Conservation (phyloP, 2,113 vertebrate species). For the Cygnus atratus region DNA sequence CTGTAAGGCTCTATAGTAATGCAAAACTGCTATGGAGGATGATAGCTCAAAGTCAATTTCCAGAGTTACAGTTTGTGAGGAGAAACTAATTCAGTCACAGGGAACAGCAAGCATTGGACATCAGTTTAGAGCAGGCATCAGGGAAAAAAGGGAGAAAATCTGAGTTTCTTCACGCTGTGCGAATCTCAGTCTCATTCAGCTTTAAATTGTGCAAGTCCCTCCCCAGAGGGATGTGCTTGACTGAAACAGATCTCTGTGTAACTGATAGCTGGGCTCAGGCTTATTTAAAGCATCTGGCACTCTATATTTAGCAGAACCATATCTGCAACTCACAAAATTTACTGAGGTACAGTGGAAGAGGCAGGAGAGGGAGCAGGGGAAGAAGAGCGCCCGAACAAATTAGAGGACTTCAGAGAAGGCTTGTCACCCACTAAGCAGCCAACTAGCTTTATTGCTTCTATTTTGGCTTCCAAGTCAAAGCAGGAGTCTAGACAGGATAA, state of each 20-base stretch:
- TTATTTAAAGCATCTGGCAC: slow-evolving; percentile 60
- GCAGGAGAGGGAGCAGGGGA: not conserved
- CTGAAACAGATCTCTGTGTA: slow-evolving; percentile 51
- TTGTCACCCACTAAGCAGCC: not conserved
- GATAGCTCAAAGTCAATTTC: not conserved
- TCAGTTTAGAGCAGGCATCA: not conserved
- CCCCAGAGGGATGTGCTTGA: slow-evolving; percentile 27
- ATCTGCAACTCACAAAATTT: slow-evolving; percentile 23
- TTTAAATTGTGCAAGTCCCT: slow-evolving; percentile 57
- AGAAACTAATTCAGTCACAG: not conserved
- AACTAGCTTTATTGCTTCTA: slow-evolving; percentile 37
- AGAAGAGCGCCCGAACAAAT: slow-evolving; percentile 31
- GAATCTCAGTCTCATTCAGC: slow-evolving; percentile 52
- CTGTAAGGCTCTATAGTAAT: rapidly evolving
- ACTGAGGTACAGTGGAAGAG: not conserved
- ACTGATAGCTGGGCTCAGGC: slow-evolving; percentile 48
- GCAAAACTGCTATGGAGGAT: not conserved
- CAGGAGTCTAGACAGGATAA: slow-evolving; percentile 65
- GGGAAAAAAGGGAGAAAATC: not conserved
- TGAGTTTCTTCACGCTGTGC: not conserved
- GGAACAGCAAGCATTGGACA: not conserved
- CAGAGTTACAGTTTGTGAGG: not conserved
- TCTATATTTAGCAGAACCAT: slow-evolving; percentile 65
- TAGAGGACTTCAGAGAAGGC: slow-evolving; percentile 30
- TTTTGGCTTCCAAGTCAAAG: slow-evolving; percentile 40